Evolutionary conservation across 2,113 vertebrate species (phyloP).

Genomic region (Epinephelus moara): DNA sequence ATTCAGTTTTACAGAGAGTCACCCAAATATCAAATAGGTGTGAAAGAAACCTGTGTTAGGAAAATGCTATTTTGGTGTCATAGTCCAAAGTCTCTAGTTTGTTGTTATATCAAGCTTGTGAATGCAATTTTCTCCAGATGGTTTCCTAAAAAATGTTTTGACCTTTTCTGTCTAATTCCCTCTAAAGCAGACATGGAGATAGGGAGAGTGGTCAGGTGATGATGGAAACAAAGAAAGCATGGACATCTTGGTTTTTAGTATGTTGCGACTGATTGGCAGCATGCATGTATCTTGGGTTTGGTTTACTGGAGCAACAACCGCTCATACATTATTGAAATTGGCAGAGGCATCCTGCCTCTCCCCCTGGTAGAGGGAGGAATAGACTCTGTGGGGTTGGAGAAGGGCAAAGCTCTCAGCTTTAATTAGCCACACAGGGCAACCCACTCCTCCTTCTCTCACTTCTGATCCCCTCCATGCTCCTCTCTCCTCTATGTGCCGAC

Average conservation of each 20-base stretch:
- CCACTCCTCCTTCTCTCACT: slow-evolving; percentile 8
- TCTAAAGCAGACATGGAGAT: not conserved
- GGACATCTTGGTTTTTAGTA: not conserved
- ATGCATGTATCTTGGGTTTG: not conserved
- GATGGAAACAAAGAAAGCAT: not conserved
- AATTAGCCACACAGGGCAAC: slow-evolving; percentile 56
- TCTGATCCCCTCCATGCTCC: not conserved
- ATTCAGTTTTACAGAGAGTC: slow-evolving; percentile 15
- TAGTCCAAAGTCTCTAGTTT: not conserved
- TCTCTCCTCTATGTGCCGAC: not conserved
- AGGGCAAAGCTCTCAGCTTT: slow-evolving; percentile 61
- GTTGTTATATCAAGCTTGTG: not conserved
- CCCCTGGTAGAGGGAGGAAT: slow-evolving; percentile 17
- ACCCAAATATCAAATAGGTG: slow-evolving; percentile 45
- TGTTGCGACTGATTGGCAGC: slow-evolving; percentile 4
- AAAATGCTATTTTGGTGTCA: not conserved
- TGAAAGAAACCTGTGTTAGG: not conserved
- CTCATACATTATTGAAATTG: slow-evolving; percentile 28
- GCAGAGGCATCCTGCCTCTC: slow-evolving; percentile 21
- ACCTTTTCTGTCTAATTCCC: not conserved
- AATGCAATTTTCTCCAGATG: not conserved
- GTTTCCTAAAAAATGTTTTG: not conserved
- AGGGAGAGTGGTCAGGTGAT: not conserved
- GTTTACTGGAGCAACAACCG: slow-evolving; percentile 6
- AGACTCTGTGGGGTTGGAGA: slow-evolving; percentile 40